A percentile compares a stretch with the other conserved stretches of the same genome.
Evolutionary conservation across 2,113 vertebrate genomes (phyloP).

Genomic region (Trematomus loennbergii): DNA sequence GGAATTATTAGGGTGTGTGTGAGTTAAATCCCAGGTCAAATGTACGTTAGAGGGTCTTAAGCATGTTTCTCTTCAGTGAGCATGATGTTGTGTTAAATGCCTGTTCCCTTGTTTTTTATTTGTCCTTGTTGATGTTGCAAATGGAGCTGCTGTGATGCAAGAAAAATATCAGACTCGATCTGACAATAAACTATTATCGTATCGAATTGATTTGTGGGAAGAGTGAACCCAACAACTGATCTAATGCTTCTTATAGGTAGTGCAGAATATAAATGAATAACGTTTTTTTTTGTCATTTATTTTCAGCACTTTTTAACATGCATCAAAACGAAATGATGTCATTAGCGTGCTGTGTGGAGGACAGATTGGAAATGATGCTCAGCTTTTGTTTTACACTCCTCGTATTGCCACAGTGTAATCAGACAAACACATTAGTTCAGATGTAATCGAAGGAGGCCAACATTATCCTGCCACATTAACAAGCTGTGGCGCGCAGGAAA

Average conservation of each 20-base stretch:
- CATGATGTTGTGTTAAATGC: no score
- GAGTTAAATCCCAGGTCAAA: neutral
- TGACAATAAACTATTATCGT: no score
- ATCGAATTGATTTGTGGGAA: conserved; percentile 49
- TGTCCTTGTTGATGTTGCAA: no score
- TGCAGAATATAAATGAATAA: neutral
- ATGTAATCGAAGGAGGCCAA: conserved; percentile 64
- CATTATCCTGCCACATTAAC: conserved; percentile 74
- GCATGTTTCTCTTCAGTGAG: no score
- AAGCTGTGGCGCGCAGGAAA: conserved; percentile 66
- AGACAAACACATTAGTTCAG: conserved; percentile 74
- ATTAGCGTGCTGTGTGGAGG: conserved; percentile 44
- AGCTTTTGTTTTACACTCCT: conserved; percentile 67
- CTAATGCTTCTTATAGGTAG: conserved; percentile 5
- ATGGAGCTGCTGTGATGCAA: no score
- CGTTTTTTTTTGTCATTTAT: conserved; percentile 9
- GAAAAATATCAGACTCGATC: no score
- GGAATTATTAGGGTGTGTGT: conserved; percentile 34
- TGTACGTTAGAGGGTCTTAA: no score
- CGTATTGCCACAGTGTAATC: conserved; percentile 51
- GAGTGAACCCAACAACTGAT: conserved; percentile 25
- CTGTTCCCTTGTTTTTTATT: no score
- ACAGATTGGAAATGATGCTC: conserved; percentile 75
- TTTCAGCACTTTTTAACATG: conserved; percentile 20
- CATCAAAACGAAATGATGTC: conserved; percentile 39